phyloP scores from a whole-genome alignment of 1,140 invertebrate species.

The Aphelenchoides fujianensis region DNA sequence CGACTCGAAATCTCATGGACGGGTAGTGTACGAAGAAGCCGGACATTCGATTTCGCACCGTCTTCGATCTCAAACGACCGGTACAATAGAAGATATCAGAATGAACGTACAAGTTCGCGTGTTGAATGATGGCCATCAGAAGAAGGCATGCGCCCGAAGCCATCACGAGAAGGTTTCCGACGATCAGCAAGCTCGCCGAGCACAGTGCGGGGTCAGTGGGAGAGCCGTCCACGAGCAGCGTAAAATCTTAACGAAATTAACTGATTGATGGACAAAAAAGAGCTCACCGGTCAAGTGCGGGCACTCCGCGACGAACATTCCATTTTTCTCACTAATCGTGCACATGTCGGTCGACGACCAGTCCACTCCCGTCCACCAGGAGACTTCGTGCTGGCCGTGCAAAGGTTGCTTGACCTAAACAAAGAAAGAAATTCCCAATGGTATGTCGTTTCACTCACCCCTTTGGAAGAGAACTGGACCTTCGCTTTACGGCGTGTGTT shows the following conservation, averaged over 20 bases:
- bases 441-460: too few relatives aligned
- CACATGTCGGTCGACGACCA: background rate
- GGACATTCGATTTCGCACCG: background rate
- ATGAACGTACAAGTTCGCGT: constrained; percentile 1
- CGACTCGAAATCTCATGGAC: constrained; percentile 1
- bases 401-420: background rate
- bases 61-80: background rate
- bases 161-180: background rate
- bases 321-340: background rate
- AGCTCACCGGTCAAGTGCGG: constrained; percentile 1
- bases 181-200: background rate
- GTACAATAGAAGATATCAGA: too few relatives aligned
- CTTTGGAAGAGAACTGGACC: too few relatives aligned
- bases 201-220: background rate
- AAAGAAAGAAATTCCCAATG: too few relatives aligned
- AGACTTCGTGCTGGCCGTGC: background rate
- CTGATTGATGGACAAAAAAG: too few relatives aligned
- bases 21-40: background rate
- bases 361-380: background rate
- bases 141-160: background rate
- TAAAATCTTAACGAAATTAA: constrained; percentile 7
- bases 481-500: too few relatives aligned
- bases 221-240: background rate
- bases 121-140: background rate
- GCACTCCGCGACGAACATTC: background rate